A percentile compares a stretch with the other conserved stretches of the same genome.
These are phyloP conservation scores for Gobio gobio DNA, from an alignment of 2,113 vertebrate genomes.

Conservation along the genomic window DNA sequence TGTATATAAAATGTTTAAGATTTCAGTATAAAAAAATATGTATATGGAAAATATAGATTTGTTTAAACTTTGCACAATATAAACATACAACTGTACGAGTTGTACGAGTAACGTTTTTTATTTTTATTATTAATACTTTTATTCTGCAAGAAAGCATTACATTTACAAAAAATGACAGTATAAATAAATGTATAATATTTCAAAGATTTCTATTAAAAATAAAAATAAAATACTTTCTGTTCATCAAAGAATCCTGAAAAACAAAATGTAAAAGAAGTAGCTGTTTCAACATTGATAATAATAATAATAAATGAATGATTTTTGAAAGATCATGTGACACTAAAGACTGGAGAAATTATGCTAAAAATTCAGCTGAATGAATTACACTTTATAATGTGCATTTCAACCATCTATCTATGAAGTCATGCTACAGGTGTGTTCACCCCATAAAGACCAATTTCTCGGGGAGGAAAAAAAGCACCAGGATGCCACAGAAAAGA, in stretches of 20 bases:
- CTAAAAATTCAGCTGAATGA: neutral
- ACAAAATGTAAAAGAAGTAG: neutral
- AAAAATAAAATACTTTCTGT: neutral
- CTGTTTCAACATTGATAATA: neutral
- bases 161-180: neutral
- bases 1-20: neutral
- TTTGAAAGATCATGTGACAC: neutral
- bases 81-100: neutral
- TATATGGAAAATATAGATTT: neutral
- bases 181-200: neutral
- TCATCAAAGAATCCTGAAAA: neutral
- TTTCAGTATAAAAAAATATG: neutral
- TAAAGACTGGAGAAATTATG: neutral
- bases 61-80: neutral
- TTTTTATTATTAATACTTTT: neutral
- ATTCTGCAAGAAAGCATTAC: neutral
- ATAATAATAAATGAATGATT: neutral
- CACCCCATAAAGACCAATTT: neutral
- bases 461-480: neutral
- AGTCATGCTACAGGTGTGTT: slow-evolving; percentile 29
- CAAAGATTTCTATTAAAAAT: neutral
- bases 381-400: neutral
- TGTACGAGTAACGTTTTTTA: no score
- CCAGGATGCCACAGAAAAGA: neutral
- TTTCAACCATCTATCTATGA: neutral